phyloP scores from a whole-genome alignment of 2,888 invertebrate species.

The Andrena chrysosceles region DNA sequence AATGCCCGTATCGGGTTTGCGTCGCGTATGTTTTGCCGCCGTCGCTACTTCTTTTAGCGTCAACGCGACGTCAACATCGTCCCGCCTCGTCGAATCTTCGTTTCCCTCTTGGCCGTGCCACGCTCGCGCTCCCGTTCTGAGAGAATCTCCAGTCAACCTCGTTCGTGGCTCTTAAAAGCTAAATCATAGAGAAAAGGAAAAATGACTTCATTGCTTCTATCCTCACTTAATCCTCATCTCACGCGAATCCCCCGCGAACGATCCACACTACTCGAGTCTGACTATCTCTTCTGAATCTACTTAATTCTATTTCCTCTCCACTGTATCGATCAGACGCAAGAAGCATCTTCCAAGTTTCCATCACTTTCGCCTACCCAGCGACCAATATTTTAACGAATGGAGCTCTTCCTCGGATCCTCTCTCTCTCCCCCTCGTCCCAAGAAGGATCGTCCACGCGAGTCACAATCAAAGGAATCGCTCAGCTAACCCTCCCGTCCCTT shows the following conservation, averaged over 20 bases:
- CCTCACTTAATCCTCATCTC: too few species aligned
- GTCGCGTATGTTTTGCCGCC: constrained; percentile 75
- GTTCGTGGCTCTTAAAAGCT: not conserved
- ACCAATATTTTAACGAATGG: too few species aligned
- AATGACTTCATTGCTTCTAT: too few species aligned
- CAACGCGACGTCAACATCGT: constrained; percentile 32
- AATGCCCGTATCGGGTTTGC: constrained; percentile 80
- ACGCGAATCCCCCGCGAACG: too few species aligned
- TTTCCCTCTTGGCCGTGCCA: constrained; percentile 10
- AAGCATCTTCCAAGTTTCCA: too few species aligned
- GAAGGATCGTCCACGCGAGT: not conserved
- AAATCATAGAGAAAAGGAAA: too few species aligned
- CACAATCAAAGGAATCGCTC: constrained; percentile 17
- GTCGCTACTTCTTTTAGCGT: constrained; percentile 55
- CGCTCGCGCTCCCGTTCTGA: not conserved
- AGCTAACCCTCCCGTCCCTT: not conserved
- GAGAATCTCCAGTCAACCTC: not conserved
- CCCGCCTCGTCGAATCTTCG: constrained; percentile 46
- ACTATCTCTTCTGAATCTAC: too few species aligned
- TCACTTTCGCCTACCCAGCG: too few species aligned
- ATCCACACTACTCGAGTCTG: too few species aligned
- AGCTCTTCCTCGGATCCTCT: too few species aligned
- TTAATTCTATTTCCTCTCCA: too few species aligned
- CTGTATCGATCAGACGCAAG: too few species aligned
- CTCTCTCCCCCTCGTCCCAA: not conserved